phyloP scores from a whole-genome alignment of 2,113 vertebrate genomes.

The Gopherus evgoodei region DNA sequence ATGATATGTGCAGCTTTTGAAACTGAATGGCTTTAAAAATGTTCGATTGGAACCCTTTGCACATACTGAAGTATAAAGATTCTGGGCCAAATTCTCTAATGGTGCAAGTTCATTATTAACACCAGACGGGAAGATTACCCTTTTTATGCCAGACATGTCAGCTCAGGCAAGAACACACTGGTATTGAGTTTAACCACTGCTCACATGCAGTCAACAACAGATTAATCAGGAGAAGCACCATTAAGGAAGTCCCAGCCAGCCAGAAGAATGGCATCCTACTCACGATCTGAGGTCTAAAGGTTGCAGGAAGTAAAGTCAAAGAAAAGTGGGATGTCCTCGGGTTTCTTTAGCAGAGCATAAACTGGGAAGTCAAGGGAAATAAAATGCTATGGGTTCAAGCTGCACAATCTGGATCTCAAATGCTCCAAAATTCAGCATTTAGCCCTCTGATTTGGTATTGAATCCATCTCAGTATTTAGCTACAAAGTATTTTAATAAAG shows the following conservation, averaged over 20 bases:
- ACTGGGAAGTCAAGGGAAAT: accelerated
- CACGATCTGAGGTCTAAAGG: background rate
- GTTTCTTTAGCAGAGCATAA: background rate
- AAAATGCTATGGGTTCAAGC: accelerated
- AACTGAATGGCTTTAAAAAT: background rate
- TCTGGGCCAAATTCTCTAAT: background rate
- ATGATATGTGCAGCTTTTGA: background rate
- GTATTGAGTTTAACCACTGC: accelerated
- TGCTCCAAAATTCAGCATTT: background rate
- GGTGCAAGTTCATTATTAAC: accelerated
- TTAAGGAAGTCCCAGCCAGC: background rate
- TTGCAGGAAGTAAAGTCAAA: background rate
- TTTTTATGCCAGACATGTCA: background rate
- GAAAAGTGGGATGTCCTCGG: accelerated
- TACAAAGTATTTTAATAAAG: slow-evolving; percentile 69
- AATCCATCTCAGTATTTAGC: slow-evolving; percentile 33
- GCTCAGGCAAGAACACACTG: accelerated
- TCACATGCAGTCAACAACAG: accelerated
- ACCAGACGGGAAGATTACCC: background rate
- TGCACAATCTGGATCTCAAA: background rate
- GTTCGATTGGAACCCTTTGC: accelerated
- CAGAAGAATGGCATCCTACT: background rate
- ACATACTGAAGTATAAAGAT: accelerated
- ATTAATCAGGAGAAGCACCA: accelerated
- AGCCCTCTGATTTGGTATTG: slow-evolving; percentile 2